Evolutionary conservation across 2,113 vertebrate species (phyloP).

Genomic region (Hylia prasina): DNA sequence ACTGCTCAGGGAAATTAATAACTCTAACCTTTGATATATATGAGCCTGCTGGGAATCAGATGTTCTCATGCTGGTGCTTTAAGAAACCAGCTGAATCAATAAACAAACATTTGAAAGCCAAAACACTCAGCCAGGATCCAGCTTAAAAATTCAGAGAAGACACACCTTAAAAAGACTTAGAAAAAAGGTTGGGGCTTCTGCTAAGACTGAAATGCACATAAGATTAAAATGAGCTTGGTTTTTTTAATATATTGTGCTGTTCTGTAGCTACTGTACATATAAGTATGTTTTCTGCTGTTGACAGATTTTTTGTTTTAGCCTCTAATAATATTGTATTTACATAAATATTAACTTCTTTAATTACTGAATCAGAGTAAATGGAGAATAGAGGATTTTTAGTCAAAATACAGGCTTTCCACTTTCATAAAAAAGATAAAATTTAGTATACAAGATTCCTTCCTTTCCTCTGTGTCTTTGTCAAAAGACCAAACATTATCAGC

Average conservation of each 20-base stretch:
- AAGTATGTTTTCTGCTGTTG: not conserved
- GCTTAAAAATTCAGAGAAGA: not conserved
- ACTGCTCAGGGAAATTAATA: not conserved
- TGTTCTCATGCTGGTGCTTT: not conserved
- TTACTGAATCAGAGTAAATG: not conserved
- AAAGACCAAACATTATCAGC: not conserved
- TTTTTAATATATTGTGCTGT: not conserved
- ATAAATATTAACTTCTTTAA: not conserved
- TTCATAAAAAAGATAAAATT: not conserved
- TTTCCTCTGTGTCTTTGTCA: not conserved
- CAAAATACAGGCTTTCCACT: not conserved
- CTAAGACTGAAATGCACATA: not conserved
- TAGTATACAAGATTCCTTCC: not conserved
- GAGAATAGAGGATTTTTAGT: too few relatives aligned
- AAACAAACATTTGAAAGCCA: not conserved
- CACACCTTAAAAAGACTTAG: not conserved
- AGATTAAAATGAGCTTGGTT: not conserved
- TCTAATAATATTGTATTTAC: not conserved
- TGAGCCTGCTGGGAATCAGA: not conserved
- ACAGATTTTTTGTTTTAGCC: not conserved
- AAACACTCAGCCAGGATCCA: not conserved
- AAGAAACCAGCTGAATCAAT: not conserved
- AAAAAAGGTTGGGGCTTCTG: not conserved
- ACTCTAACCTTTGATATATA: not conserved
- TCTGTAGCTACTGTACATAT: not conserved